These are phyloP conservation scores for Potamarius usumacintae DNA, from an alignment of 2,113 vertebrate species.

Conservation along the genomic window DNA sequence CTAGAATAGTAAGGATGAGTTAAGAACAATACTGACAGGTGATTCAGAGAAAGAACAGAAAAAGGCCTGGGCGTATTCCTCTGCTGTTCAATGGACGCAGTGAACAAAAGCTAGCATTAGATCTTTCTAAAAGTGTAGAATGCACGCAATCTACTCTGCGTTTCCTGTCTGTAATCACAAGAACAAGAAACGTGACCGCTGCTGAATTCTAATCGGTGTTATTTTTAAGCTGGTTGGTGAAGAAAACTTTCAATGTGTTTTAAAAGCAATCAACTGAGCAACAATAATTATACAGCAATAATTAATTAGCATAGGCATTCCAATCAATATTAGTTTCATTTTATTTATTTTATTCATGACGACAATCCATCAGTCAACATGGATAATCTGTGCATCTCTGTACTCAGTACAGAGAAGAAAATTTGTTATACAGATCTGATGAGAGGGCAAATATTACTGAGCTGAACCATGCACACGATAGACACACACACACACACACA, in stretches of 20 bases:
- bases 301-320: background rate
- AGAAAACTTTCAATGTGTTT: background rate
- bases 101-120: background rate
- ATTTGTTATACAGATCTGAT: conserved; percentile 3
- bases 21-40: background rate
- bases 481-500: background rate
- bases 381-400: background rate
- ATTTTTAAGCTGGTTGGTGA: background rate
- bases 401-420: background rate
- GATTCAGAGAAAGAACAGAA: conserved; percentile 1
- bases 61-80: background rate
- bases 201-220: background rate
- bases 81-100: background rate
- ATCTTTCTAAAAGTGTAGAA: background rate
- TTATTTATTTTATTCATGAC: conserved; percentile 10
- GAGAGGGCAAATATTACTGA: background rate
- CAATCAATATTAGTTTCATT: background rate
- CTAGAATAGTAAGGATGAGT: background rate
- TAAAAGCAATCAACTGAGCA: background rate
- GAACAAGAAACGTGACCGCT: background rate
- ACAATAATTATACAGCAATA: background rate
- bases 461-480: background rate
- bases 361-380: background rate
- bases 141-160: background rate
- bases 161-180: conserved; percentile 40